Evolutionary conservation across 2,888 invertebrate genomes (phyloP), one percentile per base, ranked within the genome.

Genomic region (Aleiodes leptofemur): DNA sequence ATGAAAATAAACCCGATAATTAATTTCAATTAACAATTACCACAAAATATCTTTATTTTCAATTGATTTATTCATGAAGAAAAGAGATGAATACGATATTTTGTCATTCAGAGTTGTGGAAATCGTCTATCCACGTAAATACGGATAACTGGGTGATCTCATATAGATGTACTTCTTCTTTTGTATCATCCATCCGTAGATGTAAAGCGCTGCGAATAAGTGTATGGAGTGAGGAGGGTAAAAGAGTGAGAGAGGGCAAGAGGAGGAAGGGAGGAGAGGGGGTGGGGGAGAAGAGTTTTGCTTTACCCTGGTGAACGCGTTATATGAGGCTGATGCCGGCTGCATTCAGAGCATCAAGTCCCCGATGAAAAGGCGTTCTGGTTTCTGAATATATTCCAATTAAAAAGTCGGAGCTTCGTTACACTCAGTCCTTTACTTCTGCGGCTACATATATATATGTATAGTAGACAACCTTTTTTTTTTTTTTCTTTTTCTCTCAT

Each of bases 341-440:
- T 81, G 83, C 83, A 87, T 89, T 88, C 87, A 88, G 85, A 86
- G 84, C 86, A 86, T 86, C 87, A 83, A 83, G 77, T 79, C 81
- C 80, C 82, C 86, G 83, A 86, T 89, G 88, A 89, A 89, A 89
- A 89, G 89, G 87, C 88, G 85, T 88, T 88, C 86, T 87, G 85
- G 83, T 86, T 88, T 85, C 85, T 88, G 88, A 88, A 88, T 88
- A 86, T 86, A 88, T 89, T 88, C 89, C 89, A 89, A 89, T 89
- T 89, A 89, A 89, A 89, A 89, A 87, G 87, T 86, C 86, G 84
- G 87, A 88, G 88, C 89, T 88, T 89, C 89, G 88, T 89, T 89
- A 88, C 87, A 87, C 87, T 87, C 86, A 83, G 82, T 83, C 83
- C 85, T 84, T 83, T 83, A 76, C 80, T 77, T 81, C 76, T 76